Evolutionary conservation across 2,888 invertebrate species (phyloP).

Genomic region (Epinotia demarniana): DNA sequence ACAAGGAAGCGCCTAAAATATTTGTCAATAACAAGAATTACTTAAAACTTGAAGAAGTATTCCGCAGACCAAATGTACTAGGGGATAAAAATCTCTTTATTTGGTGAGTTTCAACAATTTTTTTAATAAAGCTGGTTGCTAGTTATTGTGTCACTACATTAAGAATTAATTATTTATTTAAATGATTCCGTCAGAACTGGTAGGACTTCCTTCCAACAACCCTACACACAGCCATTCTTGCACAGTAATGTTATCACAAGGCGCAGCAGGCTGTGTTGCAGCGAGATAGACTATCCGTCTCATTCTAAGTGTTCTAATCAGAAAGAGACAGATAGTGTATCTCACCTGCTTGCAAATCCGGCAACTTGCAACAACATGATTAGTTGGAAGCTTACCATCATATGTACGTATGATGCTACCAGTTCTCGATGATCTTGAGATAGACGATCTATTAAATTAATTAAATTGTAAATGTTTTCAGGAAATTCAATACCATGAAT

Average conservation of each 20-base stretch:
- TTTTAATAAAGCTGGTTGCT: background rate
- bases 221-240: background rate
- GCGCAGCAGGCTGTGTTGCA: no score
- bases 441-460: no score
- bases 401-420: no score
- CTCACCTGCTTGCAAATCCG: no score
- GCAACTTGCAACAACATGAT: no score
- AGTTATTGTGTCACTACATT: background rate
- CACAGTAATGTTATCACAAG: no score
- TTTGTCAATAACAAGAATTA: slow-evolving; percentile 69
- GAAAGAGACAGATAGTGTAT: no score
- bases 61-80: slow-evolving; percentile 55
- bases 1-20: slow-evolving; percentile 86
- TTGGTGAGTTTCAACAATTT: slow-evolving; percentile 60
- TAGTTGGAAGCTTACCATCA: no score
- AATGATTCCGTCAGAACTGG: background rate
- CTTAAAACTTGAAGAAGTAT: slow-evolving; percentile 71
- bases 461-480: slow-evolving; percentile 65
- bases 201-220: background rate
- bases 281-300: no score
- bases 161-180: background rate
- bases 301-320: no score
- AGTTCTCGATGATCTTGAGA: no score
- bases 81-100: slow-evolving; percentile 62
- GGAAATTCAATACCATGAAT: slow-evolving; percentile 92